Conservation (phyloP, 2,113 vertebrate species). For the Oncorhynchus clarkii region DNA sequence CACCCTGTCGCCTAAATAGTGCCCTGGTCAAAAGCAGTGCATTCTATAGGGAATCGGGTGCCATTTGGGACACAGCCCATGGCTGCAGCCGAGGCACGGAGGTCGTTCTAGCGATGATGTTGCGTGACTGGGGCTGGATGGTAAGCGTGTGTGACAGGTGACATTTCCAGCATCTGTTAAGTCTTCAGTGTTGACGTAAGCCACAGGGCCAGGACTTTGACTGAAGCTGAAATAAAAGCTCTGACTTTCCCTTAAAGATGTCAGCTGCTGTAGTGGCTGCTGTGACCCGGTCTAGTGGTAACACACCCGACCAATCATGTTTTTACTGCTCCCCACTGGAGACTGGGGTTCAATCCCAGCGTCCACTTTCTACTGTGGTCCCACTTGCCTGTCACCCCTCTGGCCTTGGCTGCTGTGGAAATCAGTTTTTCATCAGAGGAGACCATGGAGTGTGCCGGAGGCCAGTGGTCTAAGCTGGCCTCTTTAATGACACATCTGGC, state of each 20-base stretch:
- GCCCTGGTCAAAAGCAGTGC: not conserved
- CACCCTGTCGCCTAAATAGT: too few species aligned
- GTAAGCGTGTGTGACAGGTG: conserved; percentile 65
- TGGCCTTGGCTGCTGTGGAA: not conserved
- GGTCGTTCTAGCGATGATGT: conserved; percentile 44
- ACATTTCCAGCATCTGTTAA: conserved; percentile 66
- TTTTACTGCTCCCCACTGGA: too few species aligned
- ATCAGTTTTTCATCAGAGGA: too few species aligned
- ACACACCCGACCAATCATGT: too few species aligned
- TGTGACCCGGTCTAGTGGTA: not conserved
- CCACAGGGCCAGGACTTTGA: conserved; percentile 53
- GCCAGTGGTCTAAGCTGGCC: not conserved
- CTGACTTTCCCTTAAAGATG: not conserved
- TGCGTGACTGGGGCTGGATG: conserved; percentile 36
- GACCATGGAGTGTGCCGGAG: not conserved
- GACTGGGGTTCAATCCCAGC: too few species aligned
- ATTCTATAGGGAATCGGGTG: conserved; percentile 17
- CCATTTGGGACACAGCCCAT: too few species aligned
- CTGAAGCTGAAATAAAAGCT: conserved; percentile 23
- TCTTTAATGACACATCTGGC: conserved; percentile 29
- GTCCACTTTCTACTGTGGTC: too few species aligned
- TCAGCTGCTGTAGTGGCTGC: not conserved
- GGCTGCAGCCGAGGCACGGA: conserved; percentile 28
- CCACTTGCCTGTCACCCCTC: too few species aligned
- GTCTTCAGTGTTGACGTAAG: conserved; percentile 54